These are phyloP conservation scores for Amphipoea lucens DNA, from an alignment of 2,888 invertebrate genomes.

Conservation along the genomic window DNA sequence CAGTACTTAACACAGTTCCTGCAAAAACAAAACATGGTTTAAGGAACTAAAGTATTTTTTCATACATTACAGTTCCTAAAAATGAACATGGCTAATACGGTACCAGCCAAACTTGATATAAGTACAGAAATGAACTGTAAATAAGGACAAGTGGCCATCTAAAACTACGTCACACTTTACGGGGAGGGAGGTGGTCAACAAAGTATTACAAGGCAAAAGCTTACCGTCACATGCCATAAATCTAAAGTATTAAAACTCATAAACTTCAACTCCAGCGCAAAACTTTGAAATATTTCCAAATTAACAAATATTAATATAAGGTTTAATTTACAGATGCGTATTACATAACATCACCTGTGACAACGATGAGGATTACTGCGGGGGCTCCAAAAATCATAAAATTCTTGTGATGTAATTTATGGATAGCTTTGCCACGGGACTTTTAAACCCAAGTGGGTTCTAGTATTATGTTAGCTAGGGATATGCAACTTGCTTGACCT, in stretches of 20 bases:
- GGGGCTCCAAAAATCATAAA: neutral
- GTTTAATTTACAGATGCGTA: neutral
- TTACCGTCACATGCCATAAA: neutral
- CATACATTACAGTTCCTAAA: neutral
- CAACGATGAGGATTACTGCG: neutral
- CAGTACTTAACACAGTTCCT: slow-evolving; percentile 91
- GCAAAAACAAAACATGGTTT: slow-evolving; percentile 64
- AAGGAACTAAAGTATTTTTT: neutral
- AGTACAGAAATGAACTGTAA: neutral
- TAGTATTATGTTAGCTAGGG: neutral
- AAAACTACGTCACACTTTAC: neutral
- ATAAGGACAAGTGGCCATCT: neutral
- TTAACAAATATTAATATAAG: neutral
- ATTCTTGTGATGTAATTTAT: neutral
- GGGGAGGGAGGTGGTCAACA: neutral
- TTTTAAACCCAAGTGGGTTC: neutral
- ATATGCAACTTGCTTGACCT: too few relatives aligned
- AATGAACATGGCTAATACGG: neutral
- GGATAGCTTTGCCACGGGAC: neutral
- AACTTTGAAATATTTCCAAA: neutral
- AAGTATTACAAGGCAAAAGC: neutral
- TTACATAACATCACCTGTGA: neutral
- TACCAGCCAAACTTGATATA: neutral
- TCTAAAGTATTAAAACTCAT: neutral
- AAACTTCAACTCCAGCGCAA: neutral